Evolutionary conservation across 2,888 invertebrate species (phyloP).

Genomic region (Ligdia adustata): DNA sequence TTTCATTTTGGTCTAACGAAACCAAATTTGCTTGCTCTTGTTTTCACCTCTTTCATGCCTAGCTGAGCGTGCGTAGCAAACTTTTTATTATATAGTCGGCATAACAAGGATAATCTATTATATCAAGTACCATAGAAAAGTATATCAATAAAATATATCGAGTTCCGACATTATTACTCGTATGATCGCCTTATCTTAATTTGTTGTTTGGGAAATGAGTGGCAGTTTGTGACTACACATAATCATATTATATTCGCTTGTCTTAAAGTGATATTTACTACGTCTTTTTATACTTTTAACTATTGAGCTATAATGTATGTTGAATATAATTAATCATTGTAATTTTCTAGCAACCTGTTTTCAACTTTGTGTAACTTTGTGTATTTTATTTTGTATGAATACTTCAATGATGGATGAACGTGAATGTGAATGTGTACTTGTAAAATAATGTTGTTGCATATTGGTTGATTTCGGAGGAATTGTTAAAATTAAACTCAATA

Average conservation of each 20-base stretch:
- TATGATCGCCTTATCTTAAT: not conserved
- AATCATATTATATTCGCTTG: slow-evolving; percentile 33
- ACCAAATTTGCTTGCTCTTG: too few species aligned
- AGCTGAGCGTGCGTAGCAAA: too few species aligned
- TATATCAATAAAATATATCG: too few species aligned
- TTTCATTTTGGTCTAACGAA: too few species aligned
- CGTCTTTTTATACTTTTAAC: slow-evolving; percentile 28
- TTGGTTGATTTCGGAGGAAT: slow-evolving; percentile 58
- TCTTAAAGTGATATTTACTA: slow-evolving; percentile 35
- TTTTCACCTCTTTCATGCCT: too few species aligned
- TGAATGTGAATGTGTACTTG: slow-evolving; percentile 46
- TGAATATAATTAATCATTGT: slow-evolving; percentile 3
- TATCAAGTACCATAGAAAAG: too few species aligned
- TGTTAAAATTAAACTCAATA: slow-evolving; percentile 77
- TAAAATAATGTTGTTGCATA: slow-evolving; percentile 58
- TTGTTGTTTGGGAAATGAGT: not conserved
- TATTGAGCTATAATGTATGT: slow-evolving; percentile 23
- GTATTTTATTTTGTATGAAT: slow-evolving; percentile 27
- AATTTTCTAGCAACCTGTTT: not conserved
- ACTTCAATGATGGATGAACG: slow-evolving; percentile 30
- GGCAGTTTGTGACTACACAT: slow-evolving; percentile 15
- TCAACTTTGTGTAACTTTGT: slow-evolving; percentile 1
- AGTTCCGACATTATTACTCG: too few species aligned
- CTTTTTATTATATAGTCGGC: too few species aligned
- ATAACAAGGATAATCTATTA: too few species aligned